phyloP scores from a whole-genome alignment of 2,888 invertebrate species.

The Drosophila basisetae region DNA sequence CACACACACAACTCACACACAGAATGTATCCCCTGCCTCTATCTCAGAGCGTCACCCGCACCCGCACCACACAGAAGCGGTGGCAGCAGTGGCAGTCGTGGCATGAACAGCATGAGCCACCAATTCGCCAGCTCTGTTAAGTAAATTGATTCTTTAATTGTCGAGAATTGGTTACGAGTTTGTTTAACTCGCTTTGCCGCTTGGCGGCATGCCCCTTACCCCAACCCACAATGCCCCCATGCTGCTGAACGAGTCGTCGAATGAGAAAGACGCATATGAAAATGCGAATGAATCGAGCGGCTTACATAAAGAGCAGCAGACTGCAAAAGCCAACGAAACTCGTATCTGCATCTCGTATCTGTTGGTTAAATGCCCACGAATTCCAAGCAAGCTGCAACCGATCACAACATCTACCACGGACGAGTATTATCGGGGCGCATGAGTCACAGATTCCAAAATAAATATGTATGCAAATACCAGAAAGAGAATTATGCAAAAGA shows the following conservation, averaged over 20 bases:
- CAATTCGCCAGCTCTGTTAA: constrained; percentile 77
- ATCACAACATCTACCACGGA: constrained; percentile 5
- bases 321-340: constrained; percentile 20
- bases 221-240: constrained; percentile 69
- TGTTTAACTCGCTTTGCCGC: constrained; percentile 73
- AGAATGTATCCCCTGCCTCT: constrained; percentile 18
- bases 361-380: constrained; percentile 24
- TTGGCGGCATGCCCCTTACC: constrained; percentile 38
- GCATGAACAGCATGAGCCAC: constrained; percentile 25
- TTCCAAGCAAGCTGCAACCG: constrained; percentile 16
- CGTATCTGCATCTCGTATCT: constrained; percentile 43
- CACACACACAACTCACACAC: constrained; percentile 9
- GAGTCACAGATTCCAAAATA: constrained; percentile 71
- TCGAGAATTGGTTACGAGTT: constrained; percentile 79
- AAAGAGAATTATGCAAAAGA: constrained; percentile 63
- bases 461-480: constrained; percentile 62
- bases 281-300: constrained; percentile 50
- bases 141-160: constrained; percentile 80
- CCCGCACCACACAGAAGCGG: constrained; percentile 43
- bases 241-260: constrained; percentile 29
- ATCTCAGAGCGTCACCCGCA: constrained; percentile 47
- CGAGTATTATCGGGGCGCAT: constrained; percentile 24
- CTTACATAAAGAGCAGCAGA: constrained; percentile 36
- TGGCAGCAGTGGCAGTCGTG: constrained; percentile 22
- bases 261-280: background rate